phyloP scores from a whole-genome alignment of 2,797 vertebrate species.

The Poliocrania exsul region DNA sequence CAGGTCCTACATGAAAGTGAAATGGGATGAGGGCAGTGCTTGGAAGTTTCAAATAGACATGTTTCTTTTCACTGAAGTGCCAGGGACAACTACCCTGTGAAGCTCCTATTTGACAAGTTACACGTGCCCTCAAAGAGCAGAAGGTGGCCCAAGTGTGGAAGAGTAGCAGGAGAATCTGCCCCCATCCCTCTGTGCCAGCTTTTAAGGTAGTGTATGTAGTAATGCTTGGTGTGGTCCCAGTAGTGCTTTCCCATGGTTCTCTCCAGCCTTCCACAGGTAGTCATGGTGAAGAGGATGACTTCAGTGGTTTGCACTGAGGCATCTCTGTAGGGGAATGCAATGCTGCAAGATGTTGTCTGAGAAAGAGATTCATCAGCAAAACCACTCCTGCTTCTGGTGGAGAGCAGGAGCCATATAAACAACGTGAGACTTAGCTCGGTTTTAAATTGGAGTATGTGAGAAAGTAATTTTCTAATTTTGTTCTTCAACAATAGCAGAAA shows the following conservation, averaged over 20 bases:
- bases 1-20: not conserved
- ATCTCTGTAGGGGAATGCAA: not conserved
- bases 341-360: not conserved
- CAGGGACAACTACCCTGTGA: not conserved
- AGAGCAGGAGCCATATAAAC: not conserved
- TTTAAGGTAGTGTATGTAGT: not conserved
- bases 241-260: not conserved
- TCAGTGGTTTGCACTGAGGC: not conserved
- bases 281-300: not conserved
- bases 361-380: not conserved
- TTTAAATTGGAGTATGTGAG: not conserved
- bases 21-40: fast-evolving
- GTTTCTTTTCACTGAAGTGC: not conserved
- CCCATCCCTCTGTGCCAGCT: not conserved
- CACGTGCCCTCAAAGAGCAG: not conserved
- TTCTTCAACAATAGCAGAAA: not conserved
- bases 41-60: not conserved
- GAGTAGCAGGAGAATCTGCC: not conserved
- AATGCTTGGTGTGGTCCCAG: not conserved
- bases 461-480: not conserved
- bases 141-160: not conserved
- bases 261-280: not conserved
- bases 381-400: not conserved
- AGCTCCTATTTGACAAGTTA: not conserved
- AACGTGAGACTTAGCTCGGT: not conserved